A percentile compares a stretch with the other conserved stretches of the same genome.
These are phyloP conservation scores for Drosophila murphyi DNA, from an alignment of 1,140 invertebrate species.

Conservation along the genomic window DNA sequence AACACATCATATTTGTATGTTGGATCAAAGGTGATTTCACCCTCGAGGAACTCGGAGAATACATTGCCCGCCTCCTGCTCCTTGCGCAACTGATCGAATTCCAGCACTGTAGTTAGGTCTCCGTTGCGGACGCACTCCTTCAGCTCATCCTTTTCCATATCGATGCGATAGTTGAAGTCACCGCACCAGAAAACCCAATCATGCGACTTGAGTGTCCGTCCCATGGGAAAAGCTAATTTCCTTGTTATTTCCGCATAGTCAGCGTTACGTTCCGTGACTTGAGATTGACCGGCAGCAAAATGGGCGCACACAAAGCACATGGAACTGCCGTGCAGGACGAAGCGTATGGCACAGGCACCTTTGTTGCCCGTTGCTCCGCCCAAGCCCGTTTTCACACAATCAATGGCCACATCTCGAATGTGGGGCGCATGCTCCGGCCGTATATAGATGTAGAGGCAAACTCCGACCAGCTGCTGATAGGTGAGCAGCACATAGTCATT, in stretches of 20 bases:
- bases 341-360: constrained; percentile 97
- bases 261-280: constrained; percentile 95
- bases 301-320: constrained; percentile 99
- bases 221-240: constrained; percentile 97
- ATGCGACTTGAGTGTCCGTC: constrained; percentile 95
- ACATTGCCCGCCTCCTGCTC: constrained; percentile 93
- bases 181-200: constrained; percentile 99
- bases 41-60: constrained; percentile 98
- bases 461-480: constrained; percentile 98
- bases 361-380: constrained; percentile 98
- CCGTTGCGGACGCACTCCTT: constrained; percentile 92
- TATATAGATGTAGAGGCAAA: constrained; percentile 98
- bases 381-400: constrained; percentile 98
- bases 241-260: constrained; percentile 98
- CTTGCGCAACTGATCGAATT: constrained; percentile 95
- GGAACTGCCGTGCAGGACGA: constrained; percentile 96
- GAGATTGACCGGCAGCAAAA: constrained; percentile 98
- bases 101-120: constrained; percentile 91
- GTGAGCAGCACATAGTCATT: constrained; percentile 96
- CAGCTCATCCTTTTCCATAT: constrained; percentile 97
- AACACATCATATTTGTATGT: constrained; percentile 99
- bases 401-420: constrained; percentile 96
- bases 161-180: constrained; percentile 99
- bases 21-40: constrained; percentile 95
- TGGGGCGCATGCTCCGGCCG: constrained; percentile 93